phyloP scores from a whole-genome alignment of 2,888 invertebrate genomes.

The Himalopsyche anomala region DNA sequence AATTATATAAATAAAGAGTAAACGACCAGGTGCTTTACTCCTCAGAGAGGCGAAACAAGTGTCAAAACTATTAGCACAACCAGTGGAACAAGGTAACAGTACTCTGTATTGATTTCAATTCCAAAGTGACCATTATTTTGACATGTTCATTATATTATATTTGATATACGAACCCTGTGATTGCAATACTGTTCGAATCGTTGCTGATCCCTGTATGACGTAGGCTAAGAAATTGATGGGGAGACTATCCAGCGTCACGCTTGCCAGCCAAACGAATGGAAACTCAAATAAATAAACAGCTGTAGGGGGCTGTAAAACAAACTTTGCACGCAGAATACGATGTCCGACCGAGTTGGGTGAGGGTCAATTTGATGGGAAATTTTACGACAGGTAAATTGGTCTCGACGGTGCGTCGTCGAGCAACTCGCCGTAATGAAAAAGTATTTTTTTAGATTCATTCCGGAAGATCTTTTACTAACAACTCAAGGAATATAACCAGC shows the following conservation, averaged over 20 bases:
- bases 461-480: background rate
- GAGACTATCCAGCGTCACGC: slow-evolving; percentile 10
- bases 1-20: too few relatives aligned
- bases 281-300: slow-evolving; percentile 45
- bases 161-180: too few relatives aligned
- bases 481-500: too few relatives aligned
- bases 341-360: slow-evolving; percentile 32
- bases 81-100: too few relatives aligned
- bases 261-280: slow-evolving; percentile 36
- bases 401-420: slow-evolving; percentile 21
- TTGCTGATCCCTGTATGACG: background rate
- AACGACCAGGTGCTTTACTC: too few relatives aligned
- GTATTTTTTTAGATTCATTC: slow-evolving; percentile 33
- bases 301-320: slow-evolving; percentile 37
- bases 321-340: slow-evolving; percentile 40
- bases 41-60: too few relatives aligned
- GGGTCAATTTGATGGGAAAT: slow-evolving; percentile 42
- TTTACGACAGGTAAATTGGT: slow-evolving; percentile 43
- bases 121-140: too few relatives aligned
- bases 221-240: slow-evolving; percentile 7
- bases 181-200: too few relatives aligned
- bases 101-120: too few relatives aligned
- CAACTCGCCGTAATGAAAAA: slow-evolving; percentile 19
- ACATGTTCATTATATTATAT: too few relatives aligned
- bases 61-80: too few relatives aligned